Evolutionary conservation across 2,888 invertebrate genomes (phyloP), one percentile per base, ranked within the genome.

Genomic region (Drosophila recens): DNA sequence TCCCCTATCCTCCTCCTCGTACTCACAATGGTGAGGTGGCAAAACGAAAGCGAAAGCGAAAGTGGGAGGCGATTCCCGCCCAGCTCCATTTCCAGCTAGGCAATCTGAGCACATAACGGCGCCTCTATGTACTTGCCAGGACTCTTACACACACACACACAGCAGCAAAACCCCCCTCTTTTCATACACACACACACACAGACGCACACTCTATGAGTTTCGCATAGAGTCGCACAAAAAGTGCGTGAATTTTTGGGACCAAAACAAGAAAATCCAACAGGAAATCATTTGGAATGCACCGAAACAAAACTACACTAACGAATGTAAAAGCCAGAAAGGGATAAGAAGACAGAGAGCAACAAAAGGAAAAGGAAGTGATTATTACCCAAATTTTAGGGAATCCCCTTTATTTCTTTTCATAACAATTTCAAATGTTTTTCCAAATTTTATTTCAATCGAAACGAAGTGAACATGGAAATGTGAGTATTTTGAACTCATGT

Each of bases 41-140:
- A 69, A 72, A 63, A 68, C 48, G 53, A 64, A 78, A 79, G 67
- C n/a, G n/a, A n/a, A n/a, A n/a, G n/a, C 56, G 75, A 82, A 83
- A 78, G 73, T 72, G 68, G 72, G 75, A 66, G 77, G 67, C 72
- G 72, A 67, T 69, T 64, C 34, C 63, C 38, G 54, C 53, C 36
- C 48, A 33, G 40, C 53, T 53, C 68, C 73, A 72, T 68, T 69
- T 72, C 54, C 70, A 72, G 72, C 75, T n/a, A 56, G 62, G 72
- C 87, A 86, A 85, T 87, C 87, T 87, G 82, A 76, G 87, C 80
- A 87, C 79, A 87, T 84, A 87, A 82, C 67, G 79, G 80, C 75
- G 75, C 80, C 82, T 86, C 84, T 84, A 87, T 84, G 84, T 84
- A 84, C 87, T 87, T 81, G 74, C 76, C 52, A 66, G 46, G 45